Conservation (phyloP, 2,888 invertebrate genomes). For the Ophraella communa region DNA sequence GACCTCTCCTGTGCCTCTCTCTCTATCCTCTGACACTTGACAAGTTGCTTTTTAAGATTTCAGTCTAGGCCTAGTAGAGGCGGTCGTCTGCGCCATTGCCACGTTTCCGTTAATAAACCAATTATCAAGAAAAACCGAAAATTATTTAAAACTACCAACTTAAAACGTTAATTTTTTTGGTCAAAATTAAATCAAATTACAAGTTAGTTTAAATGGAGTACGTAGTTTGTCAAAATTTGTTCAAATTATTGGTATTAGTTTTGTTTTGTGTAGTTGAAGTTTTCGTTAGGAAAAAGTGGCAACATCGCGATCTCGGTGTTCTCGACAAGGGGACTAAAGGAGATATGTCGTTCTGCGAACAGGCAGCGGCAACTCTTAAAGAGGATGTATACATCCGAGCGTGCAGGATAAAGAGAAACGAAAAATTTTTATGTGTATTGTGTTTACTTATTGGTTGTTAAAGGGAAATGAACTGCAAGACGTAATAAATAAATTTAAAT, state of each 20-base stretch:
- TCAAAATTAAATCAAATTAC: background rate
- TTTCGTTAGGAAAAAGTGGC: constrained; percentile 1
- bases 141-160: background rate
- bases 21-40: constrained; percentile 58
- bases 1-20: constrained; percentile 43
- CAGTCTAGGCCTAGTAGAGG: constrained; percentile 53
- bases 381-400: constrained; percentile 21
- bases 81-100: constrained; percentile 32
- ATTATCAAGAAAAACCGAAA: background rate
- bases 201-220: too few relatives aligned
- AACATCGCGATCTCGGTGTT: constrained; percentile 14
- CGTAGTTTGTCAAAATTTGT: too few relatives aligned
- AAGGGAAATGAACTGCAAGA: constrained; percentile 28
- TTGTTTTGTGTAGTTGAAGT: too few relatives aligned
- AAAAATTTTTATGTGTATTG: constrained; percentile 34
- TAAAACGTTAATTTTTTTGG: background rate
- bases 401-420: constrained; percentile 30
- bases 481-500: constrained; percentile 25
- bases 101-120: too few relatives aligned
- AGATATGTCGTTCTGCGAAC: constrained; percentile 18
- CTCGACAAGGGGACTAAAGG: constrained; percentile 26
- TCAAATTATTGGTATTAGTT: too few relatives aligned
- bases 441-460: constrained; percentile 33
- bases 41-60: constrained; percentile 60
- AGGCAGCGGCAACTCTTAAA: constrained; percentile 20